Evolutionary conservation across 1,140 invertebrate species (phyloP), one percentile per base, ranked within the genome.

Genomic region (Pissodes strobi): DNA sequence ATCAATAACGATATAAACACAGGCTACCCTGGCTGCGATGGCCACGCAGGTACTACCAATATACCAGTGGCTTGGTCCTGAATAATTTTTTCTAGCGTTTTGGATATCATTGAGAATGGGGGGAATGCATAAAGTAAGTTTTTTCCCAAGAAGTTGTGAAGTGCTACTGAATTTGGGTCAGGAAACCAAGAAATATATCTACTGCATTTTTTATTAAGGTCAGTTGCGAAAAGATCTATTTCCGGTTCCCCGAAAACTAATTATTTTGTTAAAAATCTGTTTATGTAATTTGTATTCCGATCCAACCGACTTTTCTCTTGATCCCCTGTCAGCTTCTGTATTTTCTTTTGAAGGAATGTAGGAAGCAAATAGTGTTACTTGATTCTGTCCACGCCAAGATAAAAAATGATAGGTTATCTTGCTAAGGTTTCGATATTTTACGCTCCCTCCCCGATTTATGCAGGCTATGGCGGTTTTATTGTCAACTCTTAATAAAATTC

Each of bases 11-110:
- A 43, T 23, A 13, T 60, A 39, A 67, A 74, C n/a, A n/a, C n/a
- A n/a, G n/a, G n/a, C n/a, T n/a, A n/a, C n/a, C 8, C 71, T 5
- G 70, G 66, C 45, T 74, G 74, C 2, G 60, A 66, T 2, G 65
- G 53, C 72, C 74, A 77, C 8, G 76, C 74, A 75, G 73, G 76
- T 61, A 74, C 65, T 1, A 72, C 49, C 13, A 74, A 17, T n/a
- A 76, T 70, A 13, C 68, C 72, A 10, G 10, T 53, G 34, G 70
- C 66, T 39, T 66, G 41, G n/a, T 76, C 72, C 37, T 17, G 18
- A 45, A 67, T 69, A 43, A 70, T 72, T 69, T 72, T 74, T 19
- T 59, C 45, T 52, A 72, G 38, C 9, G 45, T 64, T 64, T 64
- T 59, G 5, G 53, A 37, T 43, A 74, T 69, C 18, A 69, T n/a